Base-by-base conservation (phyloP, 1,140 invertebrate genomes). In the Globodera ellingtonae region DNA sequence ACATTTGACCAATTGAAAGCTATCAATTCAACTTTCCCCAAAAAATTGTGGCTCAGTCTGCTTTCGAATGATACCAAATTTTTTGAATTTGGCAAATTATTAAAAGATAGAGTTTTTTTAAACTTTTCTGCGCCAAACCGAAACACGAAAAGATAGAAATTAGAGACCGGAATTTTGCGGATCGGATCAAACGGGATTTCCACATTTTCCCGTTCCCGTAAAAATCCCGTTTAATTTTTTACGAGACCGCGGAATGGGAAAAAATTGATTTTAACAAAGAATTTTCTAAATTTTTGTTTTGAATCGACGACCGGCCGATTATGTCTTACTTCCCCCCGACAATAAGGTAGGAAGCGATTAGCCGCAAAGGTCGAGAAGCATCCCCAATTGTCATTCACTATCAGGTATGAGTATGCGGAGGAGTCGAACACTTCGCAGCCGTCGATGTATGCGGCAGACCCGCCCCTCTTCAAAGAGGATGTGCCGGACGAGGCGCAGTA, bases 381-480 rank as follows among this genome's bases (percentile, higher is more conserved):
- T 7, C n/a, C n/a, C 8, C 0, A 21, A 13, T 70, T 9, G 44
- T 65, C 10, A 21, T n/a, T 66, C n/a, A n/a, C n/a, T n/a, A n/a
- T 48, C 18, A 77, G 75, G 46, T 77, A 77, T 77, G 75, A 77
- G 21, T 77, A 77, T 10, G 75, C 75, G 13, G 75, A 77, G 21
- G 75, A 77, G 13, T 77, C 75, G n/a, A 77, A 67, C 10, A 77
- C 21, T 77, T 77, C 75, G 6, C 72, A 74, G 18, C 72, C 56
- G 65, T 35, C 48, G 44, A 47, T 47, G 46, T 62, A 48, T 9
- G 62, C 59, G 50, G 75, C 59, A 35, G 75, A 77, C 46, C 75
- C 75, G 46, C 75, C 75, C 13, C 69, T 77, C 15, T 77, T 65
- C 69, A 24, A 44, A 9, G 50, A 69, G 21, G 48, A 67, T 50